A percentile compares a stretch with the other conserved stretches of the same genome.
Evolutionary conservation across 2,888 invertebrate species (phyloP).

Genomic region (Penaeus monodon): DNA sequence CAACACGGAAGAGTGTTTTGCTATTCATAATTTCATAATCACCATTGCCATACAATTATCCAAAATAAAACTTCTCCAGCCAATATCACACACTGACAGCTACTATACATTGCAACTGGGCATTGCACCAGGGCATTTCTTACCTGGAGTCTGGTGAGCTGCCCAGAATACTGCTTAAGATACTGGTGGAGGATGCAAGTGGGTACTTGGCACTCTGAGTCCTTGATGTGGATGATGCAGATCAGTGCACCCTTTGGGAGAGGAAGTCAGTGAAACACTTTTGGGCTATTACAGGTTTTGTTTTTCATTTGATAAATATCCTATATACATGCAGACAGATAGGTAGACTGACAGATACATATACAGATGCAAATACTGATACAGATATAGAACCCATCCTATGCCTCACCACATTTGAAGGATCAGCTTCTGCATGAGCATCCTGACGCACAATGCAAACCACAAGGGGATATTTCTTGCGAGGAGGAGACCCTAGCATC

Average conservation of each 20-base stretch:
- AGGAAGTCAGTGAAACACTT: constrained; percentile 71
- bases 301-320: background rate
- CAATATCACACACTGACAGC: no score
- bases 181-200: constrained; percentile 88
- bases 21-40: no score
- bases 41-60: no score
- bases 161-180: constrained; percentile 86
- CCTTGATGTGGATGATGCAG: constrained; percentile 85
- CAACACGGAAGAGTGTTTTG: no score
- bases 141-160: constrained; percentile 86
- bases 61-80: no score
- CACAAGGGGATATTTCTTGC: constrained; percentile 83
- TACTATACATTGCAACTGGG: no score
- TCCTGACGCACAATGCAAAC: constrained; percentile 69
- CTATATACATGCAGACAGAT: no score
- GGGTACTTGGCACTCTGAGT: constrained; percentile 82
- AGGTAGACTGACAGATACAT: no score
- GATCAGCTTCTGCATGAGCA: background rate
- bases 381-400: no score
- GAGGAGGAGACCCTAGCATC: constrained; percentile 80
- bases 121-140: constrained; percentile 63
- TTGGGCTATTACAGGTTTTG: background rate
- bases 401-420: constrained; percentile 23
- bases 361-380: no score
- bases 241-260: constrained; percentile 83